Percentiles rank a stretch among this genome's conserved stretches.
Evolutionary conservation across 1,140 invertebrate species (phyloP).

Genomic region (Cotesia typhae): DNA sequence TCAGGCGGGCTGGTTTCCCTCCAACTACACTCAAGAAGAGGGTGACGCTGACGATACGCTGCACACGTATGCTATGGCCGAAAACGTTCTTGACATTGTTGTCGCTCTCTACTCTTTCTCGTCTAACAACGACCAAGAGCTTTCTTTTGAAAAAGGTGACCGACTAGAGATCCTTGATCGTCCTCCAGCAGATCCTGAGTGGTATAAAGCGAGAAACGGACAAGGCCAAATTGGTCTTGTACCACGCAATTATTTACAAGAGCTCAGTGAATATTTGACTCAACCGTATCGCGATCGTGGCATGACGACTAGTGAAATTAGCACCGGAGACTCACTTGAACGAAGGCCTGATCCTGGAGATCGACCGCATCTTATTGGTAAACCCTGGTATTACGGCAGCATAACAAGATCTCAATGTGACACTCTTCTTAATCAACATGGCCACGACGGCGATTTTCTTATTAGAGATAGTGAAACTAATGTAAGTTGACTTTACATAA

Average conservation of each 20-base stretch:
- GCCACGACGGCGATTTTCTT: slow-evolving; percentile 97
- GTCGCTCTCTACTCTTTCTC: slow-evolving; percentile 93
- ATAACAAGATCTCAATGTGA: slow-evolving; percentile 96
- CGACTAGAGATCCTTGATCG: slow-evolving; percentile 93
- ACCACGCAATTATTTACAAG: slow-evolving; percentile 95
- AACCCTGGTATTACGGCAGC: slow-evolving; percentile 96
- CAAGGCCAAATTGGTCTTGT: slow-evolving; percentile 92
- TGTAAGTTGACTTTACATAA: slow-evolving; percentile 72
- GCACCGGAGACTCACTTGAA: slow-evolving; percentile 62
- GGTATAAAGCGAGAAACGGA: slow-evolving; percentile 95
- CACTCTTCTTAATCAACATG: slow-evolving; percentile 90
- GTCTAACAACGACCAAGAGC: slow-evolving; percentile 95
- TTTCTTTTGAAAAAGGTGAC: slow-evolving; percentile 96
- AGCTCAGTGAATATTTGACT: slow-evolving; percentile 86
- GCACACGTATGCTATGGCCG: slow-evolving; percentile 91
- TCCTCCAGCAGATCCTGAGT: slow-evolving; percentile 96
- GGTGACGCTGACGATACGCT: slow-evolving; percentile 81
- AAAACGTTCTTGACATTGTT: slow-evolving; percentile 94
- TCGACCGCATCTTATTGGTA: slow-evolving; percentile 77
- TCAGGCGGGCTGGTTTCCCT: slow-evolving; percentile 93
- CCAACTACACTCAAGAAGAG: slow-evolving; percentile 97
- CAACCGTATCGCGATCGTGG: slow-evolving; percentile 77
- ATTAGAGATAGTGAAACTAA: slow-evolving; percentile 99
- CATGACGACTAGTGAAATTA: slow-evolving; percentile 64
- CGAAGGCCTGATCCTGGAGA: slow-evolving; percentile 66